Evolutionary conservation across 2,888 invertebrate species (phyloP), one percentile per base, ranked within the genome.

Genomic region (Autographa gamma): DNA sequence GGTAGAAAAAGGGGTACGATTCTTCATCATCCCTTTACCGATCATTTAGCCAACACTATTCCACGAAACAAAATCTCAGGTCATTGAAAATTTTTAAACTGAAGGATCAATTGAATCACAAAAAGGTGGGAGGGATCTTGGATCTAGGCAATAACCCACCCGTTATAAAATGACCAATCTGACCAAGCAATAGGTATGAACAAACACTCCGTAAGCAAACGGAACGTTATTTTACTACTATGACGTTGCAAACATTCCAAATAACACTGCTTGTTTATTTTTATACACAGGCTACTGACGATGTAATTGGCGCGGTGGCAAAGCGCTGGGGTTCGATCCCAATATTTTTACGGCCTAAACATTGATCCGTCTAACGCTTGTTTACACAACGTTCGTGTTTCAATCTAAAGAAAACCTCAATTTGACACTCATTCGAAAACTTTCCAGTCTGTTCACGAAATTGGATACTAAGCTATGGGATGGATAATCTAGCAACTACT

Each of bases 181-280:
- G 54, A 19, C 25, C 13, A 48, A n/a, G 48, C 48, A 19, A 19
- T 13, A 25, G 25, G 3, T 13, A 56, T 9, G 19, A 56, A 56
- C 4, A 56, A 56, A 56, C 25, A 56, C 54, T 56, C 19, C 25
- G 54, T 56, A 56, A 56, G 54, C 54, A 56, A 56, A 56, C 25
- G 25, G 25, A 56, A 56, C 54, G 54, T 19, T 56, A 56, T 56
- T 56, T 56, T 25, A 56, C 54, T 56, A 56, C 19, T 56, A 56
- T 56, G 54, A 56, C 54, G 54, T 56, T 56, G 54, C 54, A 56
- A 56, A 56, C 54, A 56, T 56, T 56, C 54, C 54, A 56, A 56
- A 56, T 56, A 56, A 56, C 54, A 56, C 54, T 56, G 54, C 54
- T 56, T 56, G 54, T 56, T 56, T 56, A 56, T 56, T 56, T 56